Evolutionary conservation across 1,140 invertebrate species (phyloP), one percentile per base, ranked within the genome.

Genomic region (Solenopsis invicta): DNA sequence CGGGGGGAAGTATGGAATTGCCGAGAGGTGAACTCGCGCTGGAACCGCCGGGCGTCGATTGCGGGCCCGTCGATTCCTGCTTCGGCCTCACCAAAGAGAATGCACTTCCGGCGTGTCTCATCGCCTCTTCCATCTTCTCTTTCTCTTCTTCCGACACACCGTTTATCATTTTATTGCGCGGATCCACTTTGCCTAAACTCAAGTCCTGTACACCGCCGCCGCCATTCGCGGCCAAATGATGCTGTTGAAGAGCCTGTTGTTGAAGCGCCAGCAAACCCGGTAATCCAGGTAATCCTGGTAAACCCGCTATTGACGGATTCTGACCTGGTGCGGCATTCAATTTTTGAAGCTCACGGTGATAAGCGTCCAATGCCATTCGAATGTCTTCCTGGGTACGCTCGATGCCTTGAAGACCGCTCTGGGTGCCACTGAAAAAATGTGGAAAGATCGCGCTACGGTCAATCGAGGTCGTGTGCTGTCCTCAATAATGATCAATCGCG

Each of bases 321-420:
- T 94, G 95, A 54, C 96, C 96, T 78, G 96, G 96, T 88, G 96
- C 95, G 88, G 96, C 96, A 92, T 98, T 98, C 72, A 99, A 95
- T 93, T 99, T 98, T 92, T 98, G 97, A 10, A 99, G 96, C 94
- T 99, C 98, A 56, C 98, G 96, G 92, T 98, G 98, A 94, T 99
- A 99, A n/a, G 98, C 98, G 90, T 99, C 98, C 16, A 99, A 95
- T 0, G 98, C 98, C 96, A 99, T 96, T 86, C 99, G 96, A 92
- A 99, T 98, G 54, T 98, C 98, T 88, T 99, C 98, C 90, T 97
- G 97, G 74, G 97, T 97, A 86, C 97, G 96, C 85, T 97, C 98
- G 91, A 97, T 97, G 86, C 96, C 94, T 88, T 96, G 95, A 95
- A 96, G 93, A 75, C 96, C 95, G 54, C 96, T 95, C 85, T 95